Base-by-base conservation (phyloP, 2,797 vertebrate species). In the Poecile montanus region DNA sequence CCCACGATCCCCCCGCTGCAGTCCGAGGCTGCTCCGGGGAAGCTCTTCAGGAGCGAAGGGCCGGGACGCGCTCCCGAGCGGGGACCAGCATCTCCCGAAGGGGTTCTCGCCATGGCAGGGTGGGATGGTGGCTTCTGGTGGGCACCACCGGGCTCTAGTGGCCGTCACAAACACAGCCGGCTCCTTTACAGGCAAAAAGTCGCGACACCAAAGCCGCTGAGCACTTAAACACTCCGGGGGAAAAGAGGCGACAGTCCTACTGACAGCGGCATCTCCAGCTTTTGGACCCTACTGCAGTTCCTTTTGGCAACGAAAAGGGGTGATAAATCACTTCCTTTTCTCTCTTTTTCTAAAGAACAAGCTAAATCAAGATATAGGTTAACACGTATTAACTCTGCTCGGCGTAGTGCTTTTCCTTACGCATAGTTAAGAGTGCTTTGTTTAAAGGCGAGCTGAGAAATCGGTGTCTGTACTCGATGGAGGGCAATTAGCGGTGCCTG, bases 391-490 rank as follows among this genome's bases (percentile, higher is more conserved):
- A 80, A 63, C 75, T 85, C 38, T 81, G 84, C 63, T 74, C 66
- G 34, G 26, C 11, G 1, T 87, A 85, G 57, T 75, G 63, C 61
- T 90, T 90, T 85, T 91, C 58, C 73, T 80, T 80, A 77, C n/a
- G 67, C 76, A 10, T 79, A 96, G 91, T 50, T 93, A 95, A 66
- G 72, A 68, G 85, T 88, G 93, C 94, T 94, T 96, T 95, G 80
- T 88, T 81, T 61, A 87, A 96, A 94, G 79, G 66, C 56, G 12
- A 65, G 38, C 62, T 90, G 16, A 86, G 89, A 68, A 93, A 70
- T 68, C 38, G 38, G 38, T 13, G 13, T 40, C 13, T 40, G 38
- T 40, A 40, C 12, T 40, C 38, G 38, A 40, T 13, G 67, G 50
- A 73, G 91, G 89, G 57, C 68, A 76, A 50, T 65, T 87, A 89